Conservation (phyloP, 2,888 invertebrate genomes). For the Drosophila cyrtoloma region DNA sequence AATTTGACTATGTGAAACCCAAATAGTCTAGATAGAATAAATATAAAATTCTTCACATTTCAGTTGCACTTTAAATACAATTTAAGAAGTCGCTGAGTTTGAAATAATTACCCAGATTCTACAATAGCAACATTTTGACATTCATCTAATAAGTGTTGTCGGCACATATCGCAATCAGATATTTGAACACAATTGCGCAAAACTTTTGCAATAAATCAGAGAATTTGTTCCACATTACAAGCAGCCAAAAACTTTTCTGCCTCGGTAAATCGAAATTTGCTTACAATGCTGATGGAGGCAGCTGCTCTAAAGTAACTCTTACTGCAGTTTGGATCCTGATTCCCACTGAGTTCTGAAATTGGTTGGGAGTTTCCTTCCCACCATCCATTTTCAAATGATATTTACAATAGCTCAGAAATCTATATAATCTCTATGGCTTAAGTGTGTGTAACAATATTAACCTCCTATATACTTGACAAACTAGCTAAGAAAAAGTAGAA, state of each 20-base stretch:
- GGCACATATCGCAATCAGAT: constrained; percentile 56
- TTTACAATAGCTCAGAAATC: not conserved
- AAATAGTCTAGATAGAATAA: not conserved
- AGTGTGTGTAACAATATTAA: not conserved
- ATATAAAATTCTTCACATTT: not conserved
- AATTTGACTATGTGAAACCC: constrained; percentile 11
- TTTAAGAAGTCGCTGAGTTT: not conserved
- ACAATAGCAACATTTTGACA: constrained; percentile 23
- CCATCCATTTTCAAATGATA: not conserved
- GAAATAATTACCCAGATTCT: constrained; percentile 15
- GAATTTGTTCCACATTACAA: constrained; percentile 60
- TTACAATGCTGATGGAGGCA: constrained; percentile 50
- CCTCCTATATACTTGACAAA: not conserved
- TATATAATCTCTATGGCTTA: not conserved
- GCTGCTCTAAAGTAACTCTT: constrained; percentile 20
- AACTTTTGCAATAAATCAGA: constrained; percentile 74
- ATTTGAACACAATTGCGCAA: constrained; percentile 53
- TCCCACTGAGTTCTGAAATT: not conserved
- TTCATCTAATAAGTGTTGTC: constrained; percentile 33
- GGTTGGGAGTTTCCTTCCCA: not conserved
- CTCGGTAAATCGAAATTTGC: constrained; percentile 63
- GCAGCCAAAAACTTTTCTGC: constrained; percentile 54
- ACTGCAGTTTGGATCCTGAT: constrained; percentile 14
- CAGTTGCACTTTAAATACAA: not conserved
- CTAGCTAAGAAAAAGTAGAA: not conserved